A percentile compares a stretch with the other conserved stretches of the same genome.
Evolutionary conservation across 2,797 vertebrate genomes (phyloP).

Genomic region (Hylomyscus alleni): DNA sequence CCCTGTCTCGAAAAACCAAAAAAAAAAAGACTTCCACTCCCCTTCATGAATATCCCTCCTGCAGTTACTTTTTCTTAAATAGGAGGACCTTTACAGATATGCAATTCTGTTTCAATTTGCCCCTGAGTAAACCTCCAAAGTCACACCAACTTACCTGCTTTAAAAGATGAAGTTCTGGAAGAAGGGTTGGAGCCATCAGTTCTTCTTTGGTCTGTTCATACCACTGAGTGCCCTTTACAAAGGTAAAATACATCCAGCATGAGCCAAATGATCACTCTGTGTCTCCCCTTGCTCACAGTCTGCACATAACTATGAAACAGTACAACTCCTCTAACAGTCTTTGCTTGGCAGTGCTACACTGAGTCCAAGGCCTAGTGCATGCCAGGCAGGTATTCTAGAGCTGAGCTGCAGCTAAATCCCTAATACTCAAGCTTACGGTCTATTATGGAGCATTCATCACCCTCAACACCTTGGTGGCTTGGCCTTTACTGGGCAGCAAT

Average conservation of each 20-base stretch:
- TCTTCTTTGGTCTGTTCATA: conserved; percentile 97
- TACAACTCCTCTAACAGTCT: background rate
- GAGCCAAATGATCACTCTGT: background rate
- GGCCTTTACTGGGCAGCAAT: background rate
- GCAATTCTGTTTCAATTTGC: background rate
- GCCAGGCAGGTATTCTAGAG: background rate
- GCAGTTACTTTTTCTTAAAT: background rate
- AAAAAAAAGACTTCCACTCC: background rate
- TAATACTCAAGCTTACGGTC: background rate
- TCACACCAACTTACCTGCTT: conserved; percentile 92
- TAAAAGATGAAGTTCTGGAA: conserved; percentile 97
- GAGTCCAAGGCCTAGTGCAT: background rate
- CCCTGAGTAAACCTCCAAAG: background rate
- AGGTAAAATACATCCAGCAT: background rate
- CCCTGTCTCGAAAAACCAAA: no score
- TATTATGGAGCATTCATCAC: background rate
- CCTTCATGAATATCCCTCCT: background rate
- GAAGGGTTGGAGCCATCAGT: conserved; percentile 97
- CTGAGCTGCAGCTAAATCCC: background rate
- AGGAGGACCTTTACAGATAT: background rate
- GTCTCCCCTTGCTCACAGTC: background rate
- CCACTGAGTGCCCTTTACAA: conserved; percentile 95
- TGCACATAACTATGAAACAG: background rate
- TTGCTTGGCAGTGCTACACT: background rate
- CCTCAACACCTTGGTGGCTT: background rate